A percentile compares a stretch with the other conserved stretches of the same genome.
These are phyloP conservation scores for Limosa lapponica DNA, from an alignment of 2,797 vertebrate genomes.

Conservation along the genomic window DNA sequence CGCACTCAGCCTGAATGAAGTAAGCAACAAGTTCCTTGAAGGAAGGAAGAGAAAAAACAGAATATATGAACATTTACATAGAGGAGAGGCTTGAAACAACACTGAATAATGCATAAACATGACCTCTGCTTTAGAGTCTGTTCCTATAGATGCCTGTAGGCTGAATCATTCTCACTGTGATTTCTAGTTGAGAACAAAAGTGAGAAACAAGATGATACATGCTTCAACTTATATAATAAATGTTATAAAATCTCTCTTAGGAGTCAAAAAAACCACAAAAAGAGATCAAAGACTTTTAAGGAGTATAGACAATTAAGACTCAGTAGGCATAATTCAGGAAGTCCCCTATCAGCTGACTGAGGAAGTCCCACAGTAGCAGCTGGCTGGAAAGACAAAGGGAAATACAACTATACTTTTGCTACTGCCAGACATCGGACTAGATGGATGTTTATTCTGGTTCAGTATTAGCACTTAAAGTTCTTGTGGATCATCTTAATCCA, in stretches of 20 bases:
- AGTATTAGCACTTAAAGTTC: background rate
- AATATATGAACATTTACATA: background rate
- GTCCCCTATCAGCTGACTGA: background rate
- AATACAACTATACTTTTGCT: background rate
- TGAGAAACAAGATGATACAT: background rate
- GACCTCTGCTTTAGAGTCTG: background rate
- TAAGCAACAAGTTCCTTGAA: background rate
- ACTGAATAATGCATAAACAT: background rate
- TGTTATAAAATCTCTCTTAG: background rate
- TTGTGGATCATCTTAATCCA: background rate
- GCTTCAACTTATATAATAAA: background rate
- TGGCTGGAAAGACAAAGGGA: background rate
- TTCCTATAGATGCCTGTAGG: background rate
- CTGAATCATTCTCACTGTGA: background rate
- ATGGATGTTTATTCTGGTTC: background rate
- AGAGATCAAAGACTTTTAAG: background rate
- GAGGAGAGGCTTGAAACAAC: background rate
- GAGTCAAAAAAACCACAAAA: background rate
- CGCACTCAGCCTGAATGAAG: background rate
- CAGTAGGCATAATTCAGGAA: background rate
- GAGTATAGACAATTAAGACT: background rate
- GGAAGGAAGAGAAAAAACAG: background rate
- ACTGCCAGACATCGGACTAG: background rate
- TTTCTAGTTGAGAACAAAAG: background rate
- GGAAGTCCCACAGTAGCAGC: background rate